phyloP scores from a whole-genome alignment of 2,888 invertebrate species.

The Caradrina clavipalpis region DNA sequence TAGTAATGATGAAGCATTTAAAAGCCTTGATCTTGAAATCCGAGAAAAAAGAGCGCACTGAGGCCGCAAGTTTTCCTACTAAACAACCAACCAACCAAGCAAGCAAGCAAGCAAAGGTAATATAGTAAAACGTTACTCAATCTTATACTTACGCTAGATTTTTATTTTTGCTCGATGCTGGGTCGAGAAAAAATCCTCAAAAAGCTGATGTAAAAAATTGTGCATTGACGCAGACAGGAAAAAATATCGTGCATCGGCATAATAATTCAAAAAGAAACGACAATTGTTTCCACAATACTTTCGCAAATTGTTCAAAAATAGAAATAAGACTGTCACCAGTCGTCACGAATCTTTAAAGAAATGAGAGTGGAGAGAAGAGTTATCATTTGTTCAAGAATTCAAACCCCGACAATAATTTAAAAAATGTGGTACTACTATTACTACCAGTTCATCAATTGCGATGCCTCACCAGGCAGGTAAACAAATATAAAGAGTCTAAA shows the following conservation, averaged over 20 bases:
- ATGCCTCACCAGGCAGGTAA: background rate
- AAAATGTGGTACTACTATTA: conserved; percentile 5
- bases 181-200: conserved; percentile 15
- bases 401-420: conserved; percentile 5
- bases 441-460: background rate
- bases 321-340: conserved; percentile 32
- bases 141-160: conserved; percentile 13
- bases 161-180: conserved; percentile 21
- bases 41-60: conserved; percentile 36
- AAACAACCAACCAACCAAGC: conserved; percentile 6
- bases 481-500: background rate
- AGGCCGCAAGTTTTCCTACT: conserved; percentile 42
- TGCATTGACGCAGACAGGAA: conserved; percentile 18
- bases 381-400: conserved; percentile 23
- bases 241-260: conserved; percentile 41
- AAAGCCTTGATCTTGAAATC: conserved; percentile 67
- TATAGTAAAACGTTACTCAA: conserved; percentile 35
- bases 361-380: conserved; percentile 28
- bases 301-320: conserved; percentile 50
- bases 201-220: conserved; percentile 4
- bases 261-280: conserved; percentile 39
- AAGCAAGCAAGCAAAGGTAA: conserved; percentile 10
- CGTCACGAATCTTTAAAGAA: conserved; percentile 43
- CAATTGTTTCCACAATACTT: conserved; percentile 40
- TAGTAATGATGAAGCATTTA: conserved; percentile 39